Evolutionary conservation across 2,113 vertebrate species (phyloP).

Genomic region (Dipodomys spectabilis): DNA sequence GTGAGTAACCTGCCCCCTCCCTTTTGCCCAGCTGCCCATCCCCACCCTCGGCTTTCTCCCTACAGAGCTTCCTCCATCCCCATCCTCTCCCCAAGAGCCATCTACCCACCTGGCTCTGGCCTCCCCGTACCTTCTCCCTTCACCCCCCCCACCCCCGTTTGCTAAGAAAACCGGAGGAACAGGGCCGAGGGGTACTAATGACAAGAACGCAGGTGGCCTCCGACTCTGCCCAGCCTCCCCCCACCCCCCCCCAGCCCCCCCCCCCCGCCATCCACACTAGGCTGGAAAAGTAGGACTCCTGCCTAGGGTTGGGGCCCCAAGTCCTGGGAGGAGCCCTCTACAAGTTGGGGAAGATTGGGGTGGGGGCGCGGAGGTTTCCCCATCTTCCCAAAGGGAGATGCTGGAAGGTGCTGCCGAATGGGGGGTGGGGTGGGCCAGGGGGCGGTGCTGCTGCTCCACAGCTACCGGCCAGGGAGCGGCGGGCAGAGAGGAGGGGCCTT

Average conservation of each 20-base stretch:
- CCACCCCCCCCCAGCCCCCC: too few relatives aligned
- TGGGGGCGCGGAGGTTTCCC: slow-evolving; percentile 20
- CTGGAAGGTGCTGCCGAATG: slow-evolving; percentile 33
- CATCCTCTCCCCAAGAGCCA: not conserved
- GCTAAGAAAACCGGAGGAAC: not conserved
- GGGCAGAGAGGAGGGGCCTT: slow-evolving; percentile 70
- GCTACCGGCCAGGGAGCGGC: slow-evolving; percentile 61
- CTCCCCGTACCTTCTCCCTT: not conserved
- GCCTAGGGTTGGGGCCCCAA: slow-evolving; percentile 40
- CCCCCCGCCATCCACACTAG: slow-evolving; percentile 43
- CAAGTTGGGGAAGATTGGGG: slow-evolving; percentile 20
- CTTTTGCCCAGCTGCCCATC: slow-evolving; percentile 58
- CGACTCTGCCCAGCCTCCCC: slow-evolving; percentile 48
- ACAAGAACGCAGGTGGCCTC: slow-evolving; percentile 36
- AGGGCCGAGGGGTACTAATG: too few relatives aligned
- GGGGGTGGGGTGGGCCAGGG: slow-evolving; percentile 23
- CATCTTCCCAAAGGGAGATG: slow-evolving; percentile 32
- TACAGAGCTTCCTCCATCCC: slow-evolving; percentile 37
- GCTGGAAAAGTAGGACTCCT: slow-evolving; percentile 40
- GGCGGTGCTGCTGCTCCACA: slow-evolving; percentile 65
- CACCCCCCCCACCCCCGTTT: not conserved
- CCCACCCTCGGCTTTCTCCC: slow-evolving; percentile 50
- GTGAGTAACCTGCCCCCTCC: slow-evolving; percentile 78
- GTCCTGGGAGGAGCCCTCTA: slow-evolving; percentile 43
- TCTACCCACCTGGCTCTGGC: slow-evolving; percentile 35